Conservation (phyloP, 2,797 vertebrate genomes). For the Leptoclinus maculatus region DNA sequence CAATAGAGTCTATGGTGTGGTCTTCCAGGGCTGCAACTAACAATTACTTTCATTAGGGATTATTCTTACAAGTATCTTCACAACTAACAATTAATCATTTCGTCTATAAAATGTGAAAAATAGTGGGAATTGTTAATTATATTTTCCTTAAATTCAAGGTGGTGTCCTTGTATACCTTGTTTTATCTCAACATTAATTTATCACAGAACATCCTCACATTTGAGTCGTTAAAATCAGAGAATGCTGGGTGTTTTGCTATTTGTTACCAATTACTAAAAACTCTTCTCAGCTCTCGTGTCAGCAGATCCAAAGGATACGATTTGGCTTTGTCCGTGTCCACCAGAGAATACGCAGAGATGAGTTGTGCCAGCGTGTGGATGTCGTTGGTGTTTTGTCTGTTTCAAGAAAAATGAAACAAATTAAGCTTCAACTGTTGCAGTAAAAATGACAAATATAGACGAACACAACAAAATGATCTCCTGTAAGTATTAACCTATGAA, state of each 20-base stretch:
- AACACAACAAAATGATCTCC: background rate
- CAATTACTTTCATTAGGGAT: background rate
- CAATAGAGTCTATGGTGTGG: background rate
- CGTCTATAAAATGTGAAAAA: background rate
- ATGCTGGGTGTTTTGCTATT: background rate
- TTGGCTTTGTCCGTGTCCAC: slow-evolving; percentile 97
- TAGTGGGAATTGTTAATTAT: background rate
- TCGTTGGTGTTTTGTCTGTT: slow-evolving; percentile 95
- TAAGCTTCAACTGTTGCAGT: background rate
- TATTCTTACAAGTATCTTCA: background rate
- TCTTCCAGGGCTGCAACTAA: background rate
- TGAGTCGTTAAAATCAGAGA: background rate
- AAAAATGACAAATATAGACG: background rate
- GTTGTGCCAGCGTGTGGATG: slow-evolving; percentile 94
- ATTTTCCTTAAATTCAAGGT: background rate
- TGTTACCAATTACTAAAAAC: background rate
- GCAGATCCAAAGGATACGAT: slow-evolving; percentile 90
- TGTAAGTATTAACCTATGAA: background rate
- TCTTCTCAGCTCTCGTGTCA: background rate
- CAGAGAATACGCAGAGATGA: slow-evolving; percentile 98
- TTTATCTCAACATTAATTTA: background rate
- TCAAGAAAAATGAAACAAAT: background rate
- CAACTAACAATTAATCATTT: background rate
- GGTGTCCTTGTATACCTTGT: background rate
- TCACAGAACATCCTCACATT: background rate